Conservation (phyloP, 1,140 invertebrate species). For the Chlorops oryzae region DNA sequence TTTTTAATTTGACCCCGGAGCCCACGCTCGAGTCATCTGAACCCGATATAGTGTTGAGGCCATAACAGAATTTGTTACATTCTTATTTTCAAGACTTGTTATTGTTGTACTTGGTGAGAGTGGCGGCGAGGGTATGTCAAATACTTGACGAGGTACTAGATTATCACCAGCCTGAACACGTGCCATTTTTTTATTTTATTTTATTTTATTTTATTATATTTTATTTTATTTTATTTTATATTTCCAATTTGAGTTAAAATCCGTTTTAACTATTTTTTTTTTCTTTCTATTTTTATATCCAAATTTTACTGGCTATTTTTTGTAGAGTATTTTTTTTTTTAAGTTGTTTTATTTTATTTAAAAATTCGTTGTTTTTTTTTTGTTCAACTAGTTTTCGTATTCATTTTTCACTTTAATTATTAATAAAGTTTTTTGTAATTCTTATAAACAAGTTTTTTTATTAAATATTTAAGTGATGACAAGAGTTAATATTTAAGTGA, state of each 20-base stretch:
- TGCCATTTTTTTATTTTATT: conserved; percentile 27
- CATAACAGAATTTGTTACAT: too few species aligned
- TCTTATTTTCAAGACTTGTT: conserved; percentile 16
- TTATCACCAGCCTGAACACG: conserved; percentile 40
- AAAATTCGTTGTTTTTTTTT: background rate
- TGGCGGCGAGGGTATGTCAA: conserved; percentile 28
- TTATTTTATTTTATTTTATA: conserved; percentile 8
- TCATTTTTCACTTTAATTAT: background rate
- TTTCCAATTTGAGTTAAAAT: background rate
- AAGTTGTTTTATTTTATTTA: background rate
- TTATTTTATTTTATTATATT: background rate
- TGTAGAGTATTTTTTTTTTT: background rate
- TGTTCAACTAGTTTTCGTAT: background rate
- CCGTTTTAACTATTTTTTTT: background rate
- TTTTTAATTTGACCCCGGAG: conserved; percentile 66
- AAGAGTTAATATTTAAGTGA: too few species aligned
- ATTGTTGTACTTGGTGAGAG: background rate
- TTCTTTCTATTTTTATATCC: background rate
- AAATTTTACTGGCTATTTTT: background rate
- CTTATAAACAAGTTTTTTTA: background rate
- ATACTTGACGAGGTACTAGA: conserved; percentile 37
- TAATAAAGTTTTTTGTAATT: background rate
- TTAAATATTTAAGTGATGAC: background rate
- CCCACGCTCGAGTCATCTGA: conserved; percentile 36
- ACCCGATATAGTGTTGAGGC: conserved; percentile 24